Base-by-base conservation (phyloP, 92 coral and sea anemone species). In the Epizoanthus stellaris region DNA sequence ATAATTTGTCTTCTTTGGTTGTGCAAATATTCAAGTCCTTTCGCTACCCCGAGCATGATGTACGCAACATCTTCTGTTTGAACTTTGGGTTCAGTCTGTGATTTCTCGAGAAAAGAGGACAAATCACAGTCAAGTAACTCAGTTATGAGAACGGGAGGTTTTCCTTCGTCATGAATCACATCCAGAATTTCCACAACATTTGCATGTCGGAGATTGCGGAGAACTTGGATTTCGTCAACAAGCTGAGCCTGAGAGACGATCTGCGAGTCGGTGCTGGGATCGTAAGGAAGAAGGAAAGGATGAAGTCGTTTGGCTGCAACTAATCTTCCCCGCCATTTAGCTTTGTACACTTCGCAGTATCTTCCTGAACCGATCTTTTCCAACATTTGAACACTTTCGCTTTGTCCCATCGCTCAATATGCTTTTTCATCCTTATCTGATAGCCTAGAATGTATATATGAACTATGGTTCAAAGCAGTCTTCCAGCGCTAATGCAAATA, bases 231-330 rank as follows among this genome's bases (percentile, higher is more conserved):
- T 68, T 87, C 91, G 38, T 72, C 75, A 54, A 75, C 36, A 66
- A 90, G 70, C 80, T 60, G 81, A 13, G 82, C 64, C 80, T 60
- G 81, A 13, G 82, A 84, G 9, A 73, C 68, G 4, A 73, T 71
- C 73, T 68, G 86, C 64, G 21, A 60, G 36, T 58, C 59, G 5
- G 20, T 80, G 4, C 58, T 77, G 30, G 71, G 75, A 19, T 79
- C 80, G 67, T 11, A 45, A 1, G 64, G 69, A 57, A 87, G 86
- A 25, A 83, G 86, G 8, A 71, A 54, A 3, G 85, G 88, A 36
- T 90, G 85, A 42, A 90, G 69, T 57, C 87, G 86, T 77, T 77
- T 87, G 2, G 93, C 93, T 30, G 91, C 93, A 12, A 90, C 93
- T 11, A 90, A 19, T 38, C 82, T 53, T 25, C 93, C 93, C 25